These are phyloP conservation scores for Mycalesis mineus DNA, from an alignment of 2,888 invertebrate genomes.

Conservation along the genomic window DNA sequence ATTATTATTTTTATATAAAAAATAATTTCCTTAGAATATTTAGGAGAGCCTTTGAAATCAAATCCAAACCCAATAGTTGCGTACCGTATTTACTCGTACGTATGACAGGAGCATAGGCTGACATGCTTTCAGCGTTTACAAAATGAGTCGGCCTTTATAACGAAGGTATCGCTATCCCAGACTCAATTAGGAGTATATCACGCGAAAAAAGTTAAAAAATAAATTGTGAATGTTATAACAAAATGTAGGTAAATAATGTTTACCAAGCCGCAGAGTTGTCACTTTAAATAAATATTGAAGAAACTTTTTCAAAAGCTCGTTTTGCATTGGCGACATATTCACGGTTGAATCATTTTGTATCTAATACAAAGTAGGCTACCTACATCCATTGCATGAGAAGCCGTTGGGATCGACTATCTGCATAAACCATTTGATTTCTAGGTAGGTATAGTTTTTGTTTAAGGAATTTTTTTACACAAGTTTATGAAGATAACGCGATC, in stretches of 20 bases:
- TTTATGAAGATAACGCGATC: slow-evolving; percentile 61
- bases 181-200: too few species aligned
- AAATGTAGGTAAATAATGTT: neutral
- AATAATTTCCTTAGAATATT: too few species aligned
- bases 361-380: slow-evolving; percentile 39
- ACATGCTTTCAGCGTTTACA: too few species aligned
- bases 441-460: slow-evolving; percentile 22
- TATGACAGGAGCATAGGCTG: too few species aligned
- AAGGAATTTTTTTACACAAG: slow-evolving; percentile 23
- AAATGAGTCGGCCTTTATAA: too few species aligned
- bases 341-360: slow-evolving; percentile 39
- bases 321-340: slow-evolving; percentile 40
- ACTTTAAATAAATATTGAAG: slow-evolving; percentile 20
- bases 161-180: too few species aligned
- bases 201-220: neutral
- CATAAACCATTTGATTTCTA: slow-evolving; percentile 27
- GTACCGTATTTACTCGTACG: too few species aligned
- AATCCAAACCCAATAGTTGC: too few species aligned
- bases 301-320: slow-evolving; percentile 24
- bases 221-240: neutral
- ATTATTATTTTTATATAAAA: too few species aligned
- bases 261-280: slow-evolving; percentile 3
- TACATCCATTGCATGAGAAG: slow-evolving; percentile 42
- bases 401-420: slow-evolving; percentile 41
- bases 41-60: too few species aligned